Conservation (phyloP, 2,888 invertebrate genomes). For the Entomobrya multifasciata region DNA sequence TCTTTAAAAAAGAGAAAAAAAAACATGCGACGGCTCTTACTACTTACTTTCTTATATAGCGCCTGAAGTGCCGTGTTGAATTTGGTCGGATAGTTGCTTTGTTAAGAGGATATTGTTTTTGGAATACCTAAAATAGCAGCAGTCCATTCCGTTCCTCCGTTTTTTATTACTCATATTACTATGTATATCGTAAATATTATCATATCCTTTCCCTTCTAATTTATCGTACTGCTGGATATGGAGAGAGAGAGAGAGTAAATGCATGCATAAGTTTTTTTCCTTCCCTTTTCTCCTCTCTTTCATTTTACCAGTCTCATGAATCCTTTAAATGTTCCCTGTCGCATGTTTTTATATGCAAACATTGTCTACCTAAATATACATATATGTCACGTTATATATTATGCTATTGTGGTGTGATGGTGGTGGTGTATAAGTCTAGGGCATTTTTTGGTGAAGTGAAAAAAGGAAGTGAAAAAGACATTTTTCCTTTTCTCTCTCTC, state of each 20-base stretch:
- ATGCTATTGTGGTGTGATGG: too few species aligned
- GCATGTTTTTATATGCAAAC: background rate
- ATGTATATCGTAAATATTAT: slow-evolving; percentile 44
- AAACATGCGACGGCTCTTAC: slow-evolving; percentile 47
- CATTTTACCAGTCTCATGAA: slow-evolving; percentile 62
- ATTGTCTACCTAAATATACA: background rate
- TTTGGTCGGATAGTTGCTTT: slow-evolving; percentile 38
- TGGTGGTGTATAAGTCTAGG: slow-evolving; percentile 11
- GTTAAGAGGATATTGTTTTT: slow-evolving; percentile 9
- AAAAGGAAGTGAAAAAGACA: slow-evolving; percentile 55
- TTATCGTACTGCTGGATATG: slow-evolving; percentile 26
- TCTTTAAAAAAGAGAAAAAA: slow-evolving; percentile 11
- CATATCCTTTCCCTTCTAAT: slow-evolving; percentile 42
- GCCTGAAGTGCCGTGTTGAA: slow-evolving; percentile 23
- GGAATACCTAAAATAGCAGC: slow-evolving; percentile 55
- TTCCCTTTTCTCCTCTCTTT: slow-evolving; percentile 32
- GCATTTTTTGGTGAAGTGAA: slow-evolving; percentile 54
- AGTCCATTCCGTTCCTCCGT: slow-evolving; percentile 57
- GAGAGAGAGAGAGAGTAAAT: slow-evolving; percentile 34
- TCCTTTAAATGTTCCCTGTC: slow-evolving; percentile 52
- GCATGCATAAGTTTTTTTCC: slow-evolving; percentile 50
- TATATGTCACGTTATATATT: background rate
- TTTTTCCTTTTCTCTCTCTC: background rate
- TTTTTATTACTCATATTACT: slow-evolving; percentile 53
- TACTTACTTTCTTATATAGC: too few species aligned